Conservation (phyloP, 1,140 invertebrate genomes). For the fruit fly (Drosophila melanogaster) region Release_6_plus_ISO1_MT NT_037436.4:18686001-18686500, state of each 20-base stretch:
- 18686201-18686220: constrained; percentile 31
- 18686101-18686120: constrained; percentile 52
- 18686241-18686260: constrained; percentile 21
- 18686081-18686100: constrained; percentile 42
- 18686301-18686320: constrained; percentile 1
- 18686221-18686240: neutral
- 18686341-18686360: constrained; percentile 1
- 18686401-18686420: constrained; percentile 7
- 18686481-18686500: neutral
- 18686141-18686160: constrained; percentile 59
- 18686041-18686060: constrained; percentile 47
- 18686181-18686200: constrained; percentile 56
- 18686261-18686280: constrained; percentile 5
- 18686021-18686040: constrained; percentile 61
- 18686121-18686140: constrained; percentile 55
- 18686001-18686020: constrained; percentile 56
- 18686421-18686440: neutral
- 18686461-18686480: neutral
- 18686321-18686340: neutral
- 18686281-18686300: constrained; percentile 6
- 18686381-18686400: neutral
- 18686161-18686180: constrained; percentile 43
- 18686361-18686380: constrained; percentile 12
- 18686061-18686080: constrained; percentile 19
- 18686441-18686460: neutral